Conservation (phyloP, 2,888 invertebrate genomes). For the Drosophila mettleri region DNA sequence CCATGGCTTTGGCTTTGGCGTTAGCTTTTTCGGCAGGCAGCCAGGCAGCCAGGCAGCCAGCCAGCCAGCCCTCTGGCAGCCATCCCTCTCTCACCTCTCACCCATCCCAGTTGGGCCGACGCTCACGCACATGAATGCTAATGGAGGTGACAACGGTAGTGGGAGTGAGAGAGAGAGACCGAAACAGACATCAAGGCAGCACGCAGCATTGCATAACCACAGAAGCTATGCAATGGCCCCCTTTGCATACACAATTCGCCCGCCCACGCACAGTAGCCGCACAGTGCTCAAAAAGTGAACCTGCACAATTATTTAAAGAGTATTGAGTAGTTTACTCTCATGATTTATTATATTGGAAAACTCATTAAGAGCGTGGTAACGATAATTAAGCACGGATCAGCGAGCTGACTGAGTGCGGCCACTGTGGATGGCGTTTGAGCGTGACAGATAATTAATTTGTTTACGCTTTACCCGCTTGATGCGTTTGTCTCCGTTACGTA, state of each 20-base stretch:
- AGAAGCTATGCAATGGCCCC: slow-evolving; percentile 39
- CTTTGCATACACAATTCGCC: slow-evolving; percentile 5
- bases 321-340: not conserved
- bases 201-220: slow-evolving; percentile 79
- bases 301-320: slow-evolving; percentile 14
- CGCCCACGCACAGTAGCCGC: slow-evolving; percentile 35
- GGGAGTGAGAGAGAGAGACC: not conserved
- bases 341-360: slow-evolving; percentile 13
- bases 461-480: not conserved
- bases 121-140: slow-evolving; percentile 77
- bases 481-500: slow-evolving; percentile 3
- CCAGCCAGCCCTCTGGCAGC: slow-evolving; percentile 10
- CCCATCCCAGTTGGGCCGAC: slow-evolving; percentile 11
- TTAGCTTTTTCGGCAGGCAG: slow-evolving; percentile 58
- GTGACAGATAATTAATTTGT: slow-evolving; percentile 21
- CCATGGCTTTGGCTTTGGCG: slow-evolving; percentile 56
- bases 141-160: slow-evolving; percentile 26
- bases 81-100: not conserved
- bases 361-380: slow-evolving; percentile 8
- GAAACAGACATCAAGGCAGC: slow-evolving; percentile 48
- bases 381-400: slow-evolving; percentile 16
- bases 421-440: slow-evolving; percentile 4
- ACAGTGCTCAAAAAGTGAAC: slow-evolving; percentile 19
- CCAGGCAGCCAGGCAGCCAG: slow-evolving; percentile 15
- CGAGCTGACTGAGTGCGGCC: not conserved